A percentile compares a stretch with the other conserved stretches of the same genome.
These are phyloP conservation scores for Melanostigma gelatinosum DNA, from an alignment of 2,113 vertebrate species.

Conservation along the genomic window DNA sequence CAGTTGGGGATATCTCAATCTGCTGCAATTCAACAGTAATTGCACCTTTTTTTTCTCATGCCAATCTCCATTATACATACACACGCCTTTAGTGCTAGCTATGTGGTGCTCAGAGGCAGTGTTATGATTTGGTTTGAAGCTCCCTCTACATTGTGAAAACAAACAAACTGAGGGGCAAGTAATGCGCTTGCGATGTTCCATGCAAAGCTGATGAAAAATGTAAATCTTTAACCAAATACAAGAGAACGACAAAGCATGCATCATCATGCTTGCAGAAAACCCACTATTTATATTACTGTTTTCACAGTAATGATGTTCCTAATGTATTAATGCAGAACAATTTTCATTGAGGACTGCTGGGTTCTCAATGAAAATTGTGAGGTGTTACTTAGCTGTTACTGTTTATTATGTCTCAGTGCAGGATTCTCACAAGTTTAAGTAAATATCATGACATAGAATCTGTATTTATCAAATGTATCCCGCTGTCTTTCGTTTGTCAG, in stretches of 20 bases:
- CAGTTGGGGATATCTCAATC: slow-evolving; percentile 47
- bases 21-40: slow-evolving; percentile 54
- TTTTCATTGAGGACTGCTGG: no score
- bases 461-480: neutral
- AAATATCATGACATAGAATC: neutral
- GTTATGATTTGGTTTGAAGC: neutral
- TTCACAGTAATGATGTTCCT: neutral
- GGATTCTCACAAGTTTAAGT: neutral
- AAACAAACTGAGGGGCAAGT: neutral
- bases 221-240: neutral
- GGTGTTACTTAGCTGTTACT: neutral
- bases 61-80: slow-evolving; percentile 13
- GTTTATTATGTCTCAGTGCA: neutral
- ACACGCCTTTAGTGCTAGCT: slow-evolving; percentile 15
- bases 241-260: neutral
- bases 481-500: neutral
- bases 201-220: neutral
- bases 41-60: slow-evolving; percentile 4
- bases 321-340: neutral
- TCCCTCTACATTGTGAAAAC: neutral
- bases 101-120: neutral
- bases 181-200: neutral
- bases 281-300: neutral
- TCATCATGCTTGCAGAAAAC: neutral
- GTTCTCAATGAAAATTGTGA: neutral